A percentile compares a stretch with the other conserved stretches of the same genome.
Conservation (phyloP, 2,113 vertebrate species). For the Misgurnus anguillicaudatus region DNA sequence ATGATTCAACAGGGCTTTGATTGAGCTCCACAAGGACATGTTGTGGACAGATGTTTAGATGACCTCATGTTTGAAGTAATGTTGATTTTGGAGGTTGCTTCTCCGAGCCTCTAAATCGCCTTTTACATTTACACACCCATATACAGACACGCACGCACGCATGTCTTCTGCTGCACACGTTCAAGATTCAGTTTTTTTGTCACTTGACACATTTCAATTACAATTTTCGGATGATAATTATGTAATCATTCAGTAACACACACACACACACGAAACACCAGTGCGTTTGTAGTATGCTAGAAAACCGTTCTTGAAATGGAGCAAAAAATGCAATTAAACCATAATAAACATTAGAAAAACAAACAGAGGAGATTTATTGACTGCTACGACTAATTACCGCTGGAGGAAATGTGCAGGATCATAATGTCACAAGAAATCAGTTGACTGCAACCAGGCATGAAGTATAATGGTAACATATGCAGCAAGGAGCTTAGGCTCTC, state of each 20-base stretch:
- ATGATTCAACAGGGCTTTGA: conserved; percentile 87
- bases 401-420: conserved; percentile 64
- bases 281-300: not conserved
- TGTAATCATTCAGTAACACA: not conserved
- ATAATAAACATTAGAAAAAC: conserved; percentile 58
- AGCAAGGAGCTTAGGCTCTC: conserved; percentile 36
- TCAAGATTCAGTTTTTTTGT: not conserved
- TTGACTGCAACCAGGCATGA: conserved; percentile 61
- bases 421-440: conserved; percentile 64
- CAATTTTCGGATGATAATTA: not conserved
- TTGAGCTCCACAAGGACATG: conserved; percentile 92
- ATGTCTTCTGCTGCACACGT: not conserved
- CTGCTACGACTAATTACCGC: conserved; percentile 60
- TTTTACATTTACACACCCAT: not conserved
- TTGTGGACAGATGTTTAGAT: conserved; percentile 99
- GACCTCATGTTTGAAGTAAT: conserved; percentile 96
- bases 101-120: conserved; percentile 79
- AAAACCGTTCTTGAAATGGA: conserved; percentile 46
- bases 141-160: not conserved
- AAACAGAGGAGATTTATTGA: conserved; percentile 69
- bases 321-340: conserved; percentile 50
- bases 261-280: not conserved
- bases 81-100: conserved; percentile 87
- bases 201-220: not conserved
- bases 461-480: conserved; percentile 51